These are phyloP conservation scores for Aspidiotus rigidus DNA, from an alignment of 2,888 invertebrate genomes.

Conservation along the genomic window DNA sequence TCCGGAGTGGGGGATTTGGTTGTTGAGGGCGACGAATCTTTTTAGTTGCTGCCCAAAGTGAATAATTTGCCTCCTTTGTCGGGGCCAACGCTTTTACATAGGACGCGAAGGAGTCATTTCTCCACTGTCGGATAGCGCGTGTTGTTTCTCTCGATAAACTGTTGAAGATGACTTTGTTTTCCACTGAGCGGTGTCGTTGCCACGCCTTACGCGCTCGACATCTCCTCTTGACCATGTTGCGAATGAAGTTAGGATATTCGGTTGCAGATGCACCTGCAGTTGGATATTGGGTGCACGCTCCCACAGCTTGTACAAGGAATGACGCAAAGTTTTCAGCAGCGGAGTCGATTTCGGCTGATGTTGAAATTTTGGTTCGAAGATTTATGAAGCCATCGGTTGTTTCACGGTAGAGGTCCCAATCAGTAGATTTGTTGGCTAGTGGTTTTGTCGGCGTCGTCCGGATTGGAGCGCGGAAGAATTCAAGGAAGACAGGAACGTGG, in stretches of 20 bases:
- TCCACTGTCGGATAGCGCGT: not conserved
- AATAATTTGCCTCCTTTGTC: not conserved
- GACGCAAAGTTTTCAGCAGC: constrained; percentile 2
- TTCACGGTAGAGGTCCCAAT: not conserved
- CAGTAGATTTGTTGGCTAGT: not conserved
- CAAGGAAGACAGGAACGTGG: not conserved
- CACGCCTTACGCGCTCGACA: not conserved
- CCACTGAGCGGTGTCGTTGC: not conserved
- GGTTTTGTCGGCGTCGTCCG: not conserved
- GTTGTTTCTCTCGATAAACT: not conserved
- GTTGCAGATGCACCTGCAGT: not conserved
- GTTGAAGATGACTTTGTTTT: not conserved
- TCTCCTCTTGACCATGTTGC: not conserved
- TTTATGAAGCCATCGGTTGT: not conserved
- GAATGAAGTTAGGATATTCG: not conserved
- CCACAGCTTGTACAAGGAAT: not conserved
- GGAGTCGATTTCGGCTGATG: not conserved
- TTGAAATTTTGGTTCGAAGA: not conserved
- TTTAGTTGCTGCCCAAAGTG: no score
- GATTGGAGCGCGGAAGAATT: not conserved
- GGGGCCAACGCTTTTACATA: not conserved
- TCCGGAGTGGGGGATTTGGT: no score
- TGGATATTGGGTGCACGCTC: not conserved
- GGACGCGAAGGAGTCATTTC: not conserved
- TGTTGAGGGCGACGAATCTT: no score